Evolutionary conservation across 1,140 invertebrate genomes (phyloP).

Genomic region (Drosophila bipectinata): DNA sequence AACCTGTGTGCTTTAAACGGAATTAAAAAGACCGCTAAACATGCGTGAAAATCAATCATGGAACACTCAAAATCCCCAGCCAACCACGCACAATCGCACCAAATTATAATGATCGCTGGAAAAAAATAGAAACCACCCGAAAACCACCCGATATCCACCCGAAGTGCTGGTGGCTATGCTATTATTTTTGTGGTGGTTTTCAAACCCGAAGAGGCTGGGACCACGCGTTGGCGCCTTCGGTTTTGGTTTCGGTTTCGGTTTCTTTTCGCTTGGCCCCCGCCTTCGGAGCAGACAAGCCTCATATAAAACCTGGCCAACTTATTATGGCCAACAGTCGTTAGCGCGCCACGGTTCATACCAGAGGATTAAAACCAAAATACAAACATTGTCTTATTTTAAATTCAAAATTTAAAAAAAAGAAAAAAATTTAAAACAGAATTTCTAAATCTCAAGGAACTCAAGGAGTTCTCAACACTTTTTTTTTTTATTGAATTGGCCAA

Average conservation of each 20-base stretch:
- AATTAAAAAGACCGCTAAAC: slow-evolving; percentile 53
- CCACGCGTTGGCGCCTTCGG: neutral
- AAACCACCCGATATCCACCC: neutral
- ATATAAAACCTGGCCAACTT: slow-evolving; percentile 68
- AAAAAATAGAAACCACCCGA: slow-evolving; percentile 6
- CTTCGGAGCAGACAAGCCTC: slow-evolving; percentile 55
- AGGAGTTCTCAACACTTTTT: slow-evolving; percentile 1
- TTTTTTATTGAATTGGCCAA: slow-evolving; percentile 8
- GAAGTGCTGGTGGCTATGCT: neutral
- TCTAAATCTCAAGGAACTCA: neutral
- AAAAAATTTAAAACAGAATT: neutral
- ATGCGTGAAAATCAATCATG: slow-evolving; percentile 75
- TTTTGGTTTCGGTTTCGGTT: too few species aligned
- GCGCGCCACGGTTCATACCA: slow-evolving; percentile 55
- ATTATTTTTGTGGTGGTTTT: neutral
- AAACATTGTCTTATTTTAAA: neutral
- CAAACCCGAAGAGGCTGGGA: neutral
- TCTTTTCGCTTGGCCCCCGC: slow-evolving; percentile 3
- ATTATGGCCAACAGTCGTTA: slow-evolving; percentile 66
- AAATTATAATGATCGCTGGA: slow-evolving; percentile 1
- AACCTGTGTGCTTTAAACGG: slow-evolving; percentile 55
- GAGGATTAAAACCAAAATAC: slow-evolving; percentile 33
- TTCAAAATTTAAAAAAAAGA: neutral
- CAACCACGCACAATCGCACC: slow-evolving; percentile 14
- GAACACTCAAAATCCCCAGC: slow-evolving; percentile 40